Evolutionary conservation across 2,888 invertebrate genomes (phyloP), one percentile per base, ranked within the genome.

Genomic region (Atrina japonica): DNA sequence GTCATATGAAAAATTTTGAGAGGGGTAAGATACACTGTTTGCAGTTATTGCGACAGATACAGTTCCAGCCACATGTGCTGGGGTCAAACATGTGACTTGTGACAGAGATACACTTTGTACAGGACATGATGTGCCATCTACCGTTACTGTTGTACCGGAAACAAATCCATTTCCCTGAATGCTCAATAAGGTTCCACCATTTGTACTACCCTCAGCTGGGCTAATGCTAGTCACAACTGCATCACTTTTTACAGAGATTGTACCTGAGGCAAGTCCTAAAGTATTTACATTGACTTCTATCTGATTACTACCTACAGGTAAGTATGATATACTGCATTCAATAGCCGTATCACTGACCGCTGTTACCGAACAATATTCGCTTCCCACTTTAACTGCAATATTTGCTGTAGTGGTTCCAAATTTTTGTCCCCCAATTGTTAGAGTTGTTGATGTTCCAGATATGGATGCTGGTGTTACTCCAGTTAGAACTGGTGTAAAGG

Each of bases 191-290:
- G 78, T 80, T 14, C 77, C 72, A 9, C 82, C 82, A 66, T 79
- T 27, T 6, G 78, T 78, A 64, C 86, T 85, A 2, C 85, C 86
- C 16, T 68, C 47, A 7, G 71, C 45, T 11, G 85, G 84, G 3
- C 67, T 50, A 21, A 84, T 50, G 14, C 65, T 60, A 0, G 77
- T 56, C 11, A 84, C 75, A 1, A 70, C 64, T 18, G 81, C 58
- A 5, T 49, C 63, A n/a, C 82, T 75, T 9, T 66, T 74, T 0
- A 80, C 72, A 35, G 30, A 49, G 9, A 80, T 52, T 25, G 30
- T 69, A 30, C 77, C 77, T 9, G 63, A 47, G 9, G 61, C 55
- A 11, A 43, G 49, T 2, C 56, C 56, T 18, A 9, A 63, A 2
- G 75, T 72, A 1, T 18, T 27, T 11, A 72, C 60, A 9, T 59